Evolutionary conservation across 1,140 invertebrate species (phyloP), one percentile per base, ranked within the genome.

Genomic region (Andricus grossulariae): DNA sequence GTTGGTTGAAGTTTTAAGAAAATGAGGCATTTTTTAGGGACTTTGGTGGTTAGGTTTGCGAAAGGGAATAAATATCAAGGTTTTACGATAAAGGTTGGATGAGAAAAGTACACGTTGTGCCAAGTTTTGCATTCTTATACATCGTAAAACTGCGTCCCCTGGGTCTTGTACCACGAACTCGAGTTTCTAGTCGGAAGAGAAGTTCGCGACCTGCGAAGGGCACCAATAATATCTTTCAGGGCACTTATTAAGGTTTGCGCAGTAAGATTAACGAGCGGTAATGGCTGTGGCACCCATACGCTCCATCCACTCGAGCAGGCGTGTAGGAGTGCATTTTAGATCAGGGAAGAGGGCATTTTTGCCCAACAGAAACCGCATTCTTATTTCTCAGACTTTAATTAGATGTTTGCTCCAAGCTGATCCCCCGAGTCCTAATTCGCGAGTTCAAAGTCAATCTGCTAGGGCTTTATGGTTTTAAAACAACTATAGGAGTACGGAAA

Each of bases 211-310:
- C 79, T 51, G 75, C 76, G 21, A 77, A 76, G 80, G 78, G 82
- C 82, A 81, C 80, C 82, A 83, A 83, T 83, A 80, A 83, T 83
- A 83, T 76, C 82, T 83, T 78, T 50, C 77, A 83, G 79, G 80
- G 84, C 84, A 83, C 85, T 86, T 86, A 85, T 86, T 85, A 85
- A 86, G 84, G 84, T 82, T 80, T 82, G 81, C 84, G 79, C 75
- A 81, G 80, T 74, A 87, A 85, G 86, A 85, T 87, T 84, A 87
- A 87, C 86, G 86, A 87, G 85, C 84, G 77, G 82, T 84, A 87
- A 87, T 85, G 83, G 82, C 85, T 81, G 81, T 85, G 83, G 84
- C 83, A 85, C 84, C 84, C 78, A 81, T 80, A 81, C 80, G 79
- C 73, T 77, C 74, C 76, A 80, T 78, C 78, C 78, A 80, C 70